Conservation (phyloP, 2,888 invertebrate species). For the Synergus itoensis region DNA sequence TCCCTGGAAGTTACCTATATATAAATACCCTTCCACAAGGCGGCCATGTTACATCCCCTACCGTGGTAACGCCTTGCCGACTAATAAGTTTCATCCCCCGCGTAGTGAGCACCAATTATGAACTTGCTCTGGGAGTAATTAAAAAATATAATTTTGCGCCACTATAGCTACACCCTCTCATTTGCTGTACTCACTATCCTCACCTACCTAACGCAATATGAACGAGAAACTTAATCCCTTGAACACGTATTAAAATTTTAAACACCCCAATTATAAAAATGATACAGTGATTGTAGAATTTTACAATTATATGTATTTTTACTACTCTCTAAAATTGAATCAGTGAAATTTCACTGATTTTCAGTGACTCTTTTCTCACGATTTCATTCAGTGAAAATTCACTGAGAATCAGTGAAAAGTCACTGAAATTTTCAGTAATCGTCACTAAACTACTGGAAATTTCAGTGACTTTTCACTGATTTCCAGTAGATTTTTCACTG, state of each 20-base stretch:
- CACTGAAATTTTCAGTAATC: no score
- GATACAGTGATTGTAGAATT: background rate
- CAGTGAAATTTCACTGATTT: no score
- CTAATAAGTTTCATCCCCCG: constrained; percentile 77
- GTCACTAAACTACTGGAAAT: no score
- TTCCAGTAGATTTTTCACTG: no score
- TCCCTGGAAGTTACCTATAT: constrained; percentile 60
- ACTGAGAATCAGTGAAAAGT: no score
- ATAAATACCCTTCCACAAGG: constrained; percentile 62
- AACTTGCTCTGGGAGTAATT: constrained; percentile 73
- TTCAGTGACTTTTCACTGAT: no score
- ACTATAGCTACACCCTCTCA: constrained; percentile 26
- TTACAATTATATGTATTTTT: background rate
- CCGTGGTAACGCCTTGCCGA: constrained; percentile 61
- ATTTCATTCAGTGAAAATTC: no score
- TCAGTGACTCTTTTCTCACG: no score
- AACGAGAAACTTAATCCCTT: constrained; percentile 8
- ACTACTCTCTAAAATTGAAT: no score
- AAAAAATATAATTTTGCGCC: constrained; percentile 72
- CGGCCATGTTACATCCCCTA: constrained; percentile 60
- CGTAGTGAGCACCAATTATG: constrained; percentile 77
- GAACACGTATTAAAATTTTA: background rate
- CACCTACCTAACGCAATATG: constrained; percentile 24
- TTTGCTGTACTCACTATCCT: constrained; percentile 18
- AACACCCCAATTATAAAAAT: background rate